Evolutionary conservation across 2,113 vertebrate species (phyloP).

Genomic region (Ailurus styani): DNA sequence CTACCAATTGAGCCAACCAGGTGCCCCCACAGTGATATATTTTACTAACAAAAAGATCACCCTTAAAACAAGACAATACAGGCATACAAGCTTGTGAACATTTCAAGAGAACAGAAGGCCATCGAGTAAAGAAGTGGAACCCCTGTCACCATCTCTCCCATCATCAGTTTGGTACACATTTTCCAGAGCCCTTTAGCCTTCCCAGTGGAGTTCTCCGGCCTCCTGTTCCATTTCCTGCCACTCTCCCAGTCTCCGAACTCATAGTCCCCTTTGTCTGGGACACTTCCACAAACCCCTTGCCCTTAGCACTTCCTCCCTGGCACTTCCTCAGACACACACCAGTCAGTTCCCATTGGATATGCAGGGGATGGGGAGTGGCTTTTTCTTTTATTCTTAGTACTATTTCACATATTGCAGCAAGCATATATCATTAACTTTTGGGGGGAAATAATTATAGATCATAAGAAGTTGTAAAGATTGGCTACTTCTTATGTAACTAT

Average conservation of each 20-base stretch:
- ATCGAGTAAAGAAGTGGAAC: neutral
- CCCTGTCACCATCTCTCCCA: neutral
- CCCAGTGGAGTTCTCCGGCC: neutral
- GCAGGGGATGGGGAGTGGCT: neutral
- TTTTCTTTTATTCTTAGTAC: neutral
- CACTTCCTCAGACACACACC: neutral
- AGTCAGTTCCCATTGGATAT: neutral
- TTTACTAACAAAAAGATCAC: conserved; percentile 4
- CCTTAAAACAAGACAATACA: neutral
- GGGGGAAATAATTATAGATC: neutral
- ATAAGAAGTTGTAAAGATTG: neutral
- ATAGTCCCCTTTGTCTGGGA: neutral
- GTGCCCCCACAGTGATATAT: neutral
- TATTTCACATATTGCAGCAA: neutral
- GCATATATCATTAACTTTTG: neutral
- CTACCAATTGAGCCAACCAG: neutral
- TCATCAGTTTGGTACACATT: neutral
- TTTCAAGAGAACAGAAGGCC: neutral
- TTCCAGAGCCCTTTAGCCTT: neutral
- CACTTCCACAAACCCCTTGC: neutral
- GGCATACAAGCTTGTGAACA: neutral
- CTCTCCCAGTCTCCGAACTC: neutral
- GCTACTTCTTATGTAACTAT: neutral
- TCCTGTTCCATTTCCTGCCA: neutral
- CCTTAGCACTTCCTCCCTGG: neutral